phyloP scores from a whole-genome alignment of 2,113 vertebrate species.

The Monopterus albus region DNA sequence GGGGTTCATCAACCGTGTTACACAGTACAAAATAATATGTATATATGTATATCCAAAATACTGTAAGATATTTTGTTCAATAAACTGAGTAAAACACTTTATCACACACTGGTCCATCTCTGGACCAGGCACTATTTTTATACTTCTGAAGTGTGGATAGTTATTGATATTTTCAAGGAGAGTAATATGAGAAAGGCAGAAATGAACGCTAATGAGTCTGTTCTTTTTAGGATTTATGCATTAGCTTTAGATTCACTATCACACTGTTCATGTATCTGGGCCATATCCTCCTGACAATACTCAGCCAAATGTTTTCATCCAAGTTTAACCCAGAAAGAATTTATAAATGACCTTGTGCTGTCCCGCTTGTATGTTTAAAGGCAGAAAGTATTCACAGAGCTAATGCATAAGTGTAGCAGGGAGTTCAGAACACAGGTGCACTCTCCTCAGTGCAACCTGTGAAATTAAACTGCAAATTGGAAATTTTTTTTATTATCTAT shows the following conservation, averaged over 20 bases:
- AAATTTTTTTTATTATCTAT: slow-evolving; percentile 7
- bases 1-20: slow-evolving; percentile 68
- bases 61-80: slow-evolving; percentile 91
- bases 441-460: neutral
- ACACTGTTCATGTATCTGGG: slow-evolving; percentile 1
- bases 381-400: slow-evolving; percentile 1
- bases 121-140: neutral
- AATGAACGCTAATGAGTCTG: neutral
- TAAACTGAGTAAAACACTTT: slow-evolving; percentile 82
- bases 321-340: slow-evolving; percentile 45
- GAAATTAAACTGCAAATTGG: neutral
- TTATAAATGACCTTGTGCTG: slow-evolving; percentile 36
- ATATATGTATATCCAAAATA: slow-evolving; percentile 88
- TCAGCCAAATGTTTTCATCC: slow-evolving; percentile 12
- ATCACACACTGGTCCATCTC: slow-evolving; percentile 59
- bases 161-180: slow-evolving; percentile 24
- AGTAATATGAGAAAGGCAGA: slow-evolving; percentile 13
- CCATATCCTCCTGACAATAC: slow-evolving; percentile 20
- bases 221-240: neutral
- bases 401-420: neutral
- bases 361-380: slow-evolving; percentile 1
- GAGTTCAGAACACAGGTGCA: neutral
- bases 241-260: neutral
- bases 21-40: slow-evolving; percentile 78
- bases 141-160: neutral